Evolutionary conservation across 2,797 vertebrate genomes (phyloP), one percentile per base, ranked within the genome.

Genomic region (Champsocephalus esox): DNA sequence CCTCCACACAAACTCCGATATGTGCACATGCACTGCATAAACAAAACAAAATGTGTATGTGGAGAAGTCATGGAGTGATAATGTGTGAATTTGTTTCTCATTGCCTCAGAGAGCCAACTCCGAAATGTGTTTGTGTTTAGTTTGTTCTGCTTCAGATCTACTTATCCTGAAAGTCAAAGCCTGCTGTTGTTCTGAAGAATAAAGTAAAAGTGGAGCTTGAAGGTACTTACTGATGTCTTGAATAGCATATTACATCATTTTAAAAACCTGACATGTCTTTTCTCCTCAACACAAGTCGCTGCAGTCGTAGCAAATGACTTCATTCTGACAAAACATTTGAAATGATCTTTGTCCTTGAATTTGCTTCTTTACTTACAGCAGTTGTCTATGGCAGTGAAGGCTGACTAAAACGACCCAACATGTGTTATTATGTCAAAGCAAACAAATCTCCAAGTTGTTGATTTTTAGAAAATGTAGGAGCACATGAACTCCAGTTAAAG

Each of bases 1-100:
- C 63, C 59, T 64, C 58, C 50, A 57, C 72, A 66, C 44, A 74
- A 70, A 59, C 70, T 73, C 55, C 75, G 61, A 80, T 69, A 62
- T 65, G 68, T 75, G 76, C 66, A 71, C 62, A 73, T 43, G 17
- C 60, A 50, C 58, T 59, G 52, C 34, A 67, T 58, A 66, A 76
- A 80, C 34, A 63, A 69, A 55, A 77, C 34, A 58, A 19, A 75
- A 70, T 0, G 3, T n/a, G 28, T 2, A 66, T 34, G 48, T 43
- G 58, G 54, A 59, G 61, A 70, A 73, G 59, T 46, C 65, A 61
- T 9, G 41, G 34, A 65, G 43, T 48, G 44, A 75, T 81, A 86
- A 64, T 2, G 13, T 70, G 60, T 54, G 43, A 28, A 81, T 82
- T 68, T 51, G 38, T 61, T 73, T 57, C 34, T 71, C 52, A 54